phyloP scores from a whole-genome alignment of 2,113 vertebrate genomes.

The Odontophorus gujanensis region DNA sequence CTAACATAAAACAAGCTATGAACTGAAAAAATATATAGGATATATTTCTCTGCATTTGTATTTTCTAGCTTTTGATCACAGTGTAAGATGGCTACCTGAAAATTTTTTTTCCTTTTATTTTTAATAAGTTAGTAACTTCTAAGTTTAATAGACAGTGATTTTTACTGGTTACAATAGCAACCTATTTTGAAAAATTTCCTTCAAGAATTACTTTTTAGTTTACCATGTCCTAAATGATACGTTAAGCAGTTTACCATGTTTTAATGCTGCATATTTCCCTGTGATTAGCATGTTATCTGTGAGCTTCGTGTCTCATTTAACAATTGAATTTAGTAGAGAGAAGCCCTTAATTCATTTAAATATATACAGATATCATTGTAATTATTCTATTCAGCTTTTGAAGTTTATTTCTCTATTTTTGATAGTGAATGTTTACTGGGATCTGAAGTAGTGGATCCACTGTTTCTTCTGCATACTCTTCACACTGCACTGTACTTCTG shows the following conservation, averaged over 20 bases:
- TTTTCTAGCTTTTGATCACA: not conserved
- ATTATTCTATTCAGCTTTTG: not conserved
- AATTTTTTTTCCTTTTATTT: slow-evolving; percentile 4
- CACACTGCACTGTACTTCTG: not conserved
- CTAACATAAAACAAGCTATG: not conserved
- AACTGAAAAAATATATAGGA: not conserved
- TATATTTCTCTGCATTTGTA: not conserved
- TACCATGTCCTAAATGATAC: not conserved
- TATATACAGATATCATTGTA: not conserved
- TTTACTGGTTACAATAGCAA: slow-evolving; percentile 27
- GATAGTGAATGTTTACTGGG: not conserved
- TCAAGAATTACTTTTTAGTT: not conserved
- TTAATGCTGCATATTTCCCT: not conserved
- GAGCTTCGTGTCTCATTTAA: not conserved
- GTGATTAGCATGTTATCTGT: not conserved
- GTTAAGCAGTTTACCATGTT: not conserved
- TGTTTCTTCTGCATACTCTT: not conserved
- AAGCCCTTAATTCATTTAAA: not conserved
- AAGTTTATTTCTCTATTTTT: not conserved
- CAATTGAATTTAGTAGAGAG: not conserved
- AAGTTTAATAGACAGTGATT: not conserved
- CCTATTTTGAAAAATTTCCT: not conserved
- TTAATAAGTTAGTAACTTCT: slow-evolving; percentile 1
- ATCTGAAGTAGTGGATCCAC: not conserved
- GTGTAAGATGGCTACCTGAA: not conserved